phyloP scores from a whole-genome alignment of 2,113 vertebrate genomes.

The Lepus americanus region DNA sequence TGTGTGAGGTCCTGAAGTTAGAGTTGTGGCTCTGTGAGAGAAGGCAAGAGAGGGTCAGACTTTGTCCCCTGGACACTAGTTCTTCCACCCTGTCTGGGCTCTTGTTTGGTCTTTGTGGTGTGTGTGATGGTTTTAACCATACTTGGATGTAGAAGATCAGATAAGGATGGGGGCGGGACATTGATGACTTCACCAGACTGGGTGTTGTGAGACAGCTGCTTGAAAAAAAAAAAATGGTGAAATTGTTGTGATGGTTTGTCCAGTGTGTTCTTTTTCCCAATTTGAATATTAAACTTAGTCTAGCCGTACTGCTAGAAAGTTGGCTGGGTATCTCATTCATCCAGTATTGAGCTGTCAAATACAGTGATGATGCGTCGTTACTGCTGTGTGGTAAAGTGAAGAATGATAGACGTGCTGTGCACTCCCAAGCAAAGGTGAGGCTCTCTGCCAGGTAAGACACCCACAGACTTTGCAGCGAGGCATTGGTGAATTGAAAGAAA shows the following conservation, averaged over 20 bases:
- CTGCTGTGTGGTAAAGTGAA: not conserved
- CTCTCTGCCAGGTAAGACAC: not conserved
- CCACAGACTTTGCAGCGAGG: not conserved
- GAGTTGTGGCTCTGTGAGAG: not conserved
- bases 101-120: not conserved
- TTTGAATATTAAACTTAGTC: conserved; percentile 2
- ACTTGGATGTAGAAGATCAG: not conserved
- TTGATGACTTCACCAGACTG: not conserved
- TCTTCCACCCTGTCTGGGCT: not conserved
- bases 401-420: not conserved
- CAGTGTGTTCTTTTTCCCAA: not conserved
- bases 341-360: not conserved
- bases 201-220: not conserved
- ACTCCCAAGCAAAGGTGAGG: not conserved
- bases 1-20: not conserved
- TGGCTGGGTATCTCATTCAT: not conserved
- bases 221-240: not conserved
- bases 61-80: not conserved
- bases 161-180: not conserved
- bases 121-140: not conserved
- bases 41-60: not conserved
- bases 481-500: not conserved
- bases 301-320: not conserved
- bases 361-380: not conserved
- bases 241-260: not conserved